phyloP scores from a whole-genome alignment of 2,113 vertebrate species.

The Shinisaurus crocodilurus region DNA sequence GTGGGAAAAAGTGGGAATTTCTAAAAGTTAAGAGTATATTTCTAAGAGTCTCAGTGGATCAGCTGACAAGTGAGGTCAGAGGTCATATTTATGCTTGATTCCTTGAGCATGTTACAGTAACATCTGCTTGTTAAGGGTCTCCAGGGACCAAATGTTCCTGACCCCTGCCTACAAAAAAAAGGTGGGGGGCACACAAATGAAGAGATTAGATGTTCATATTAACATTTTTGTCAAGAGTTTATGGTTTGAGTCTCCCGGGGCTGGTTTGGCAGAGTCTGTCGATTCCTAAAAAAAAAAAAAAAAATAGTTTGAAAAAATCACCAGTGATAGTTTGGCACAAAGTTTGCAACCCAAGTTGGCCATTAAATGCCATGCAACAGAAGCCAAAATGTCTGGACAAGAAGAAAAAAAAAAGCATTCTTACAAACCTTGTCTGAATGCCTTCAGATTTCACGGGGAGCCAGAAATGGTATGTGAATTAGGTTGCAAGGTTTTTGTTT shows the following conservation, averaged over 20 bases:
- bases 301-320: neutral
- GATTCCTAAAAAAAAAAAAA: neutral
- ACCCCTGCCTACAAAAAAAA: conserved; percentile 76
- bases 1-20: conserved; percentile 95
- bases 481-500: neutral
- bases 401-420: neutral
- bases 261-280: neutral
- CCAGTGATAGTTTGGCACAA: neutral
- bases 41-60: conserved; percentile 91
- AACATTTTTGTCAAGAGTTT: conserved; percentile 66
- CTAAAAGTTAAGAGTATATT: conserved; percentile 94
- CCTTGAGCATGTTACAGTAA: conserved; percentile 96
- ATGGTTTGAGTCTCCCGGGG: conserved; percentile 55
- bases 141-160: conserved; percentile 84
- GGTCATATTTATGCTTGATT: conserved; percentile 93
- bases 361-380: neutral
- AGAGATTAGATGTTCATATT: conserved; percentile 80
- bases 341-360: neutral
- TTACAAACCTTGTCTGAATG: neutral
- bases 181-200: conserved; percentile 47
- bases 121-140: conserved; percentile 93
- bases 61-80: conserved; percentile 92
- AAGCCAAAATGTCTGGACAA: neutral
- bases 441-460: neutral
- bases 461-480: conserved; percentile 2